Base-by-base conservation (phyloP, 2,888 invertebrate species). In the Orthonychiurus folsomi region DNA sequence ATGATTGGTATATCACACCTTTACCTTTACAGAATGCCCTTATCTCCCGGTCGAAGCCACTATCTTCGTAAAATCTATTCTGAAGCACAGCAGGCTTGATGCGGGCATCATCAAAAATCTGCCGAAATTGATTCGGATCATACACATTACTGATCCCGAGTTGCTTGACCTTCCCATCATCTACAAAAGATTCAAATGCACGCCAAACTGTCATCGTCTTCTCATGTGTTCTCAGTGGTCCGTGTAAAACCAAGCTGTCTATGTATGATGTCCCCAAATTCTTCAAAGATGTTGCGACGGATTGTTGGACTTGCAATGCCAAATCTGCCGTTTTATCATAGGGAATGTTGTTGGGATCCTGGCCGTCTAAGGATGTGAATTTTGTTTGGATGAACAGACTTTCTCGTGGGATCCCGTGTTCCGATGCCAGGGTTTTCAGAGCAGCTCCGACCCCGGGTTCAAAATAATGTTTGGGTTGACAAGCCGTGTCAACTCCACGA, bases 391-490 rank as follows among this genome's bases (percentile, higher is more conserved):
- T 26, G 53, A 66, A 68, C 3, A 66, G n/a, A 56, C 57, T 55
- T 20, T 62, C 57, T 25, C 66, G 61, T 3, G n/a, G 3, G 5
- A 64, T 54, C 21, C 56, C 56, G 9, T 20, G 9, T 56, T 61
- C 47, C 23, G 24, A 20, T 2, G 25, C 58, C 12, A 65, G 52
- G n/a, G 26, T 54, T 47, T 63, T 60, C 18, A 66, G 20, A 18
- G 66, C 64, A 1, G 21, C 60, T 26, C 66, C 66, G 15, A 66
- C 66, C 9, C 70, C 72, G 1, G 68, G 62, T 48, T 72, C 70
- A 50, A 65, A 37, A 57, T 72, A 72, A 59, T 72, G 72, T 25
- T 72, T 72, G 0, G 70, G 69, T 56, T 72, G 70, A 56, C 72
- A 72, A 2, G 70, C 72, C 1, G 70, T 70, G 63, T 72, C 72